Conservation (phyloP, 2,113 vertebrate species). For the Zosterops japonicus region DNA sequence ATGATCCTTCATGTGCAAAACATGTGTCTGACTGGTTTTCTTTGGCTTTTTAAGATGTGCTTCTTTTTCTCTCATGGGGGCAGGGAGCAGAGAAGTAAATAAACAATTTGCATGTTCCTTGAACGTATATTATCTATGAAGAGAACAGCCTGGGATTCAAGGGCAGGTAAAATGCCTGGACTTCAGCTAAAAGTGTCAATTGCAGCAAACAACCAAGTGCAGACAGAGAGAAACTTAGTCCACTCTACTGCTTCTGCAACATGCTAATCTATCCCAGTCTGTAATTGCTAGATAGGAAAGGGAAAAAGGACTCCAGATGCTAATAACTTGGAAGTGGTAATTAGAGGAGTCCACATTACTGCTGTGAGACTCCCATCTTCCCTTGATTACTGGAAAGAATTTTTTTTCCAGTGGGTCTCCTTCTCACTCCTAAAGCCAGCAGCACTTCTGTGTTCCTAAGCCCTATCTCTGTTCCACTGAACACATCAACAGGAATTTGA, state of each 20-base stretch:
- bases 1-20: slow-evolving; percentile 66
- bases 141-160: not conserved
- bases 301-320: slow-evolving; percentile 64
- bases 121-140: not conserved
- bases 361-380: slow-evolving; percentile 47
- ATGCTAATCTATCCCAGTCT: slow-evolving; percentile 33
- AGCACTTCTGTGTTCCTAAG: not conserved
- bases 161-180: not conserved
- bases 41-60: slow-evolving; percentile 41
- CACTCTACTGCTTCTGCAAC: not conserved
- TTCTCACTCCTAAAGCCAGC: slow-evolving; percentile 10
- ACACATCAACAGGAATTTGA: not conserved
- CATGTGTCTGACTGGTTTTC: slow-evolving; percentile 58
- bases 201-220: slow-evolving; percentile 21
- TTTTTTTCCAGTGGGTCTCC: slow-evolving; percentile 43
- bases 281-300: slow-evolving; percentile 48
- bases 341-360: slow-evolving; percentile 58
- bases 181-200: not conserved
- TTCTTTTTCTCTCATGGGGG: slow-evolving; percentile 26
- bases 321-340: slow-evolving; percentile 65
- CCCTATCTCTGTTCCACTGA: not conserved
- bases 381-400: slow-evolving; percentile 48
- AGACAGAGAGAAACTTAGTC: slow-evolving; percentile 4
- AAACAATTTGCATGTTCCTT: not conserved
- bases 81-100: slow-evolving; percentile 39